A percentile compares a stretch with the other conserved stretches of the same genome.
Evolutionary conservation across 2,113 vertebrate species (phyloP).

Genomic region (Nesoenas mayeri): DNA sequence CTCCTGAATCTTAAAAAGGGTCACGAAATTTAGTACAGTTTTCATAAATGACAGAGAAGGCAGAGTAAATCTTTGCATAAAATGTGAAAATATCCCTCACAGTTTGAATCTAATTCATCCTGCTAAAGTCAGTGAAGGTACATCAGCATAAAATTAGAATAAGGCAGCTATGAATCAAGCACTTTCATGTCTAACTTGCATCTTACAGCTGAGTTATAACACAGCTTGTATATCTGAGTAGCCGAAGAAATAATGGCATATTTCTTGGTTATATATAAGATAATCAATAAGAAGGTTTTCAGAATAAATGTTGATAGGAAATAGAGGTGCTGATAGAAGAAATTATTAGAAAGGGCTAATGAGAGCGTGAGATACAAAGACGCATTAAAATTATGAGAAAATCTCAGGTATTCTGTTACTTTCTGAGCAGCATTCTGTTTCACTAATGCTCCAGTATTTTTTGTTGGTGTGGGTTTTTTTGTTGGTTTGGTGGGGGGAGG

Average conservation of each 20-base stretch:
- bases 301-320: not conserved
- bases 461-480: not conserved
- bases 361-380: not conserved
- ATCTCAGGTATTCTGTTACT: not conserved
- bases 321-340: not conserved
- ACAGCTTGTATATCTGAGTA: not conserved
- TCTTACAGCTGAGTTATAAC: not conserved
- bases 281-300: not conserved
- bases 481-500: not conserved
- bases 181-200: not conserved
- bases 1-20: not conserved
- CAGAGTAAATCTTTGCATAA: conserved; percentile 23
- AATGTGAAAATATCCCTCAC: not conserved
- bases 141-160: conserved; percentile 39
- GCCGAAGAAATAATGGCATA: not conserved
- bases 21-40: conserved; percentile 3
- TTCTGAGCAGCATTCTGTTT: not conserved
- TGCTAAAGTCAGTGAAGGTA: not conserved
- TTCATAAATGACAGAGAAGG: not conserved
- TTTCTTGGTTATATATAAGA: not conserved
- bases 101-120: not conserved
- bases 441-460: not conserved
- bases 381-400: not conserved
- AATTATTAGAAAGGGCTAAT: not conserved
- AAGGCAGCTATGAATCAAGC: not conserved